Evolutionary conservation across 2,113 vertebrate genomes (phyloP), one percentile per base, ranked within the genome.

Genomic region (Taxidea taxus): DNA sequence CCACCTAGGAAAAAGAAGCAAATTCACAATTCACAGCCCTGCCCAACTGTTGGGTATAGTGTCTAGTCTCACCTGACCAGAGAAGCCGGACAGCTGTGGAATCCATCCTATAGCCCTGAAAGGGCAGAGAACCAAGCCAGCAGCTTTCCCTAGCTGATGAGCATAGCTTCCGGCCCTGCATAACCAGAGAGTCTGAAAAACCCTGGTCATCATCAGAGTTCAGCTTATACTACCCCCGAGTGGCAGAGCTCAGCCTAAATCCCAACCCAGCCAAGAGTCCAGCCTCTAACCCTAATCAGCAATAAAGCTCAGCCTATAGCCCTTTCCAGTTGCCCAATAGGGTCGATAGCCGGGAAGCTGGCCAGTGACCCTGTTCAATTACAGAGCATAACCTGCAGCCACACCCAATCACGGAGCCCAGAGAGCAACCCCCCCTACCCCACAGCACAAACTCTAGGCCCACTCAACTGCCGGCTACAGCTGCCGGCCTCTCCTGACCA

Each of bases 91-190:
- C 15, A 66, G 15, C 11, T 47, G 14, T 2, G 2, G 34, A 64
- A 13, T 13, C n/a, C 70, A n/a, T 37, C 16, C 12, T 3, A 3
- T 6, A 31, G 44, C n/a, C 21, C 7, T 7, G 16, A 14, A 34
- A 7, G 15, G 44, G 27, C 44, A 56, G 3, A 37, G 31, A 11
- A 3, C 51, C 77, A 42, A 44, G 21, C 47, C 58, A 93, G 81
- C 12, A 75, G 68, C 44, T 7, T 7, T 88, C 18, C 16, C 51
- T 18, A n/a, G n/a, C 6, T 21, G 23, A n/a, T 37, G 10, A 37
- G 3, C 31, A 21, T 7, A 56, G 31, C 29, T 60, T 80, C 58
- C 23, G 60, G 51, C 0, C 0, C 60, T 25, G 42, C 0, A 0
- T 21, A 93, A n/a, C 29, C 68, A 87, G 37, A 86, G n/a, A 56